Evolutionary conservation across 2,113 vertebrate species (phyloP).

Genomic region (Pantherophis guttatus): DNA sequence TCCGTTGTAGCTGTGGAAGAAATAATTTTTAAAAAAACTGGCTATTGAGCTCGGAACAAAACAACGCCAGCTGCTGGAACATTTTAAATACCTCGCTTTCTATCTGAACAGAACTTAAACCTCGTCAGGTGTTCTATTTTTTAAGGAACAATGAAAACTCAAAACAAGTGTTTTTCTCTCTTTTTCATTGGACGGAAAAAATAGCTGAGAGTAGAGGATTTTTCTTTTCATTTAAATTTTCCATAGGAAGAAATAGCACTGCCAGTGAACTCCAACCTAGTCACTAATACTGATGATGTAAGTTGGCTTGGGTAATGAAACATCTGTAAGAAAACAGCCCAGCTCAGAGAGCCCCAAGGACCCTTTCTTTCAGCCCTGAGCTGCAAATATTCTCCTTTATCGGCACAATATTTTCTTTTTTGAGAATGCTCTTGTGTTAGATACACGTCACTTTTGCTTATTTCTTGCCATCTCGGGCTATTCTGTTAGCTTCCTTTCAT

Average conservation of each 20-base stretch:
- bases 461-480: conserved; percentile 25
- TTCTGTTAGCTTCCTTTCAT: conserved; percentile 47
- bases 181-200: neutral
- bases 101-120: neutral
- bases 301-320: neutral
- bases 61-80: neutral
- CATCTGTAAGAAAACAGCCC: neutral
- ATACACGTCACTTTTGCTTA: conserved; percentile 46
- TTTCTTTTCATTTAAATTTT: neutral
- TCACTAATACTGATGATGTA: neutral
- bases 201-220: neutral
- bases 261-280: neutral
- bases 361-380: too few relatives aligned
- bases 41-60: neutral
- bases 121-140: neutral
- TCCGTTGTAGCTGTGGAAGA: neutral
- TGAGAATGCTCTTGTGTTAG: conserved; percentile 30
- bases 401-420: neutral
- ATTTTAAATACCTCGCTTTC: neutral
- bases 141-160: neutral
- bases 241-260: neutral
- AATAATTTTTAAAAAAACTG: neutral
- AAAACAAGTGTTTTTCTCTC: neutral
- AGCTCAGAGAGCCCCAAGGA: too few relatives aligned
- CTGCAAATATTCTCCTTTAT: neutral